Conservation (phyloP, 2,888 invertebrate genomes). For the Ennomos quercinarius region DNA sequence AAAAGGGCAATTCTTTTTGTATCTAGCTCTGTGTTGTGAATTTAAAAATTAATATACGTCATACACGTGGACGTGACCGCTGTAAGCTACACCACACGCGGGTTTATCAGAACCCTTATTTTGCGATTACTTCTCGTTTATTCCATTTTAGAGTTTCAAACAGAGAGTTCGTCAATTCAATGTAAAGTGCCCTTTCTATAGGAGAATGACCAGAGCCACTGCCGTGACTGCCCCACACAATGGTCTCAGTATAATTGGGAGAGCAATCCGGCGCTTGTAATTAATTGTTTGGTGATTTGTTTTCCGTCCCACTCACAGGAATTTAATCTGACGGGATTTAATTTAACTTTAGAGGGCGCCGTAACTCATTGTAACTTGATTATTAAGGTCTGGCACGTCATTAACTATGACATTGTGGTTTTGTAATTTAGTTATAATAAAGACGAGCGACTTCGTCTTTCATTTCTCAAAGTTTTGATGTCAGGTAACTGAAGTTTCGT, state of each 20-base stretch:
- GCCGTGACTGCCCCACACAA: conserved; percentile 6
- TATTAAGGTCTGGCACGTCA: conserved; percentile 9
- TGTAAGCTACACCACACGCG: too few relatives aligned
- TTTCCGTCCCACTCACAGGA: conserved; percentile 20
- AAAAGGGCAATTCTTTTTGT: too few relatives aligned
- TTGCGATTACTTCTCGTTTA: too few relatives aligned
- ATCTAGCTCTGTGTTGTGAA: too few relatives aligned
- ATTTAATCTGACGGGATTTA: conserved; percentile 19
- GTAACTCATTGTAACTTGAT: conserved; percentile 19
- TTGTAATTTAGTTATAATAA: conserved; percentile 1
- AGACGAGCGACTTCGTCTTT: neutral
- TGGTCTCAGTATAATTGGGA: conserved; percentile 31
- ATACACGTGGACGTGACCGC: too few relatives aligned
- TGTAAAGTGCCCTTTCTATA: conserved; percentile 8
- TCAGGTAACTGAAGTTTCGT: neutral
- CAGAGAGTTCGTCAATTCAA: conserved; percentile 11
- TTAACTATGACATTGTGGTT: conserved; percentile 1
- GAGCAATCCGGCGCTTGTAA: conserved; percentile 31
- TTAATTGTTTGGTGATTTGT: conserved; percentile 39
- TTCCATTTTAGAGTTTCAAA: conserved; percentile 1
- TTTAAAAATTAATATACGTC: too few relatives aligned
- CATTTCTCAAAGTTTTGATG: too few relatives aligned
- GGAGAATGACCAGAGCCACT: conserved; percentile 10
- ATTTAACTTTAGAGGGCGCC: conserved; percentile 16
- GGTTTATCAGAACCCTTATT: too few relatives aligned